Percentiles rank a stretch among this genome's conserved stretches.
These are phyloP conservation scores for Drosophila virilis DNA, from an alignment of 1,140 invertebrate species.

Conservation along the genomic window DNA sequence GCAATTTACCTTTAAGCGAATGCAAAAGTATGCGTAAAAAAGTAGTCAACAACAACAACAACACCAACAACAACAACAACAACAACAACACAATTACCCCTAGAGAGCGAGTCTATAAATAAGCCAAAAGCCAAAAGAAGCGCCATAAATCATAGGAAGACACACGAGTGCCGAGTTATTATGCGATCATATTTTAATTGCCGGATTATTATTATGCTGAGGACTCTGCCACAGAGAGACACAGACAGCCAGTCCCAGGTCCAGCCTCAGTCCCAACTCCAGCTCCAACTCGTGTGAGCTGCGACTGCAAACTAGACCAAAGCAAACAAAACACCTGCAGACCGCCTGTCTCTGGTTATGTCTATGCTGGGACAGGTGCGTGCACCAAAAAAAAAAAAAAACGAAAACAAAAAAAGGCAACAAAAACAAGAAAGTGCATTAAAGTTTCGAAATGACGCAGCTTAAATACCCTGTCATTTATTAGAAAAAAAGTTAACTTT, in stretches of 20 bases:
- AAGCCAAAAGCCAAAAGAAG: conserved; percentile 67
- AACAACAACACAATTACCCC: conserved; percentile 63
- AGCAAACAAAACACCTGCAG: conserved; percentile 78
- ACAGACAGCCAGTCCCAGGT: neutral
- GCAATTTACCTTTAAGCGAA: conserved; percentile 80
- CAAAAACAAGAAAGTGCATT: conserved; percentile 26
- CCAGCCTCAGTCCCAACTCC: neutral
- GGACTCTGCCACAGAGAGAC: conserved; percentile 18
- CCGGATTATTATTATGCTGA: conserved; percentile 80
- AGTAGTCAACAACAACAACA: conserved; percentile 54
- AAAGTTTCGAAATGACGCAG: neutral
- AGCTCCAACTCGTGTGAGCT: conserved; percentile 9
- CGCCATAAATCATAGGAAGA: conserved; percentile 79
- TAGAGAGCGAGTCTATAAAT: conserved; percentile 65
- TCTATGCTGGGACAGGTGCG: conserved; percentile 71
- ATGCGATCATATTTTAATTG: conserved; percentile 83
- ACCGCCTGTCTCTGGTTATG: conserved; percentile 68
- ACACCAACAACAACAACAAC: conserved; percentile 40
- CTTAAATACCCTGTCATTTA: conserved; percentile 14
- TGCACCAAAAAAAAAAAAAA: conserved; percentile 44
- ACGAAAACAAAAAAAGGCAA: conserved; percentile 4
- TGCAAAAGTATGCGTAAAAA: conserved; percentile 74
- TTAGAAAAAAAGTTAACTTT: too few relatives aligned
- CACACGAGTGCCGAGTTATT: conserved; percentile 82
- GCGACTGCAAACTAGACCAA: conserved; percentile 24